Percentiles rank a stretch among this genome's conserved stretches.
Evolutionary conservation across 2,888 invertebrate genomes (phyloP).

Genomic region (Gastrophysa polygoni): DNA sequence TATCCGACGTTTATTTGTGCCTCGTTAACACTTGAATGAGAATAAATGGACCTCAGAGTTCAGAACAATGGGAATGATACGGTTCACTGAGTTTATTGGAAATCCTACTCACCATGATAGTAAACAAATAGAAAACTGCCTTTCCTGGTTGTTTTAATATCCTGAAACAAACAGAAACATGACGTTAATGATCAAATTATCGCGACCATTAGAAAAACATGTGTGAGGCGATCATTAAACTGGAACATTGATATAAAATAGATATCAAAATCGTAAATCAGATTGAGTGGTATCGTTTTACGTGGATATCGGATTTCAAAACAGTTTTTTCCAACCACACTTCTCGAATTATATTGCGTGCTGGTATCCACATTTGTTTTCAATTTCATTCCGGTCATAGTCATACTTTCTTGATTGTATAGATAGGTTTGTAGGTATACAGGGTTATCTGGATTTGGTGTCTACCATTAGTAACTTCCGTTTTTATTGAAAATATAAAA

Average conservation of each 20-base stretch:
- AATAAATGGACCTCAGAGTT: too few species aligned
- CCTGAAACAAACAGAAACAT: conserved; percentile 42
- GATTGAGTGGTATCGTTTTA: conserved; percentile 27
- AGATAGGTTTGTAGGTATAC: too few species aligned
- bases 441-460: too few species aligned
- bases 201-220: conserved; percentile 30
- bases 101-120: conserved; percentile 42
- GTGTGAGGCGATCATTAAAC: conserved; percentile 21
- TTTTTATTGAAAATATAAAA: too few species aligned
- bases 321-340: conserved; percentile 32
- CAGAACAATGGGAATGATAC: background rate
- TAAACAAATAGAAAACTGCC: conserved; percentile 40
- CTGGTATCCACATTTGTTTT: conserved; percentile 15
- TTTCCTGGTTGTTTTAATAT: conserved; percentile 44
- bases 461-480: too few species aligned
- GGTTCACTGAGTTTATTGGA: background rate
- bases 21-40: too few species aligned
- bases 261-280: conserved; percentile 23
- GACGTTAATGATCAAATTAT: conserved; percentile 29
- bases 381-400: background rate
- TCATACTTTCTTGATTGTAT: too few species aligned
- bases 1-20: too few species aligned
- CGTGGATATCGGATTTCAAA: conserved; percentile 31
- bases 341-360: conserved; percentile 25
- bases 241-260: conserved; percentile 25